Evolutionary conservation across 2,888 invertebrate genomes (phyloP), one percentile per base, ranked within the genome.

Genomic region (Salticus scenicus): DNA sequence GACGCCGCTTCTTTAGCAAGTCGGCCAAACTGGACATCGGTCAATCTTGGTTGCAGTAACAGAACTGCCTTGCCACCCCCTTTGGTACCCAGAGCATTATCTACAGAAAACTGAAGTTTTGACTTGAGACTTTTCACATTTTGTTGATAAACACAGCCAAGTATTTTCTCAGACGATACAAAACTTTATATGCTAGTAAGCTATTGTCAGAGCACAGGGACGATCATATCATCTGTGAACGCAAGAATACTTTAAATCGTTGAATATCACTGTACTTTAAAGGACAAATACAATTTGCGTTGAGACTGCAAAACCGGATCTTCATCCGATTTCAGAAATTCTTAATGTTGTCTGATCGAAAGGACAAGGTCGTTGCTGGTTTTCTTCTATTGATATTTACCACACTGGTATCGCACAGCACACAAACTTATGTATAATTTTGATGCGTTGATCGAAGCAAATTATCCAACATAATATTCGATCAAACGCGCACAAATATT

Each of bases 31-130:
- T 89, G 89, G 89, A 88, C 88, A 31, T 86, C 88, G 2, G 86
- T 88, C 7, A 89, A 88, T 33, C 47, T 89, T 14, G 73, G 72
- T 12, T 51, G 76, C n/a, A 88, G 90, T 90, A 75, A 90, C 89
- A 51, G 88, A 90, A 57, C 89, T 88, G 37, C 89, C 89, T 41
- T 88, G 90, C 64, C 72, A 57, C 80, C 87, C 12, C 81, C 73
- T 57, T 33, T 80, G 66, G 79, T 83, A 33, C 83, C 87, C 30
- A 67, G 87, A 24, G 87, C 87, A 20, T 51, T 84, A 37, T 87
- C 87, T n/a, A 87, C 87, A 5, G 87, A 87, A 57, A 87, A 87
- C 73, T 87, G 69, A 87, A 33, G 37, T 37, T 76, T 17, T 33
- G 14, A 33, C 66, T 12, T 0, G 8, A 30, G 14, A 14, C 27